Base-by-base conservation (phyloP, 2,888 invertebrate genomes). In the Ormyrus nitidulus region DNA sequence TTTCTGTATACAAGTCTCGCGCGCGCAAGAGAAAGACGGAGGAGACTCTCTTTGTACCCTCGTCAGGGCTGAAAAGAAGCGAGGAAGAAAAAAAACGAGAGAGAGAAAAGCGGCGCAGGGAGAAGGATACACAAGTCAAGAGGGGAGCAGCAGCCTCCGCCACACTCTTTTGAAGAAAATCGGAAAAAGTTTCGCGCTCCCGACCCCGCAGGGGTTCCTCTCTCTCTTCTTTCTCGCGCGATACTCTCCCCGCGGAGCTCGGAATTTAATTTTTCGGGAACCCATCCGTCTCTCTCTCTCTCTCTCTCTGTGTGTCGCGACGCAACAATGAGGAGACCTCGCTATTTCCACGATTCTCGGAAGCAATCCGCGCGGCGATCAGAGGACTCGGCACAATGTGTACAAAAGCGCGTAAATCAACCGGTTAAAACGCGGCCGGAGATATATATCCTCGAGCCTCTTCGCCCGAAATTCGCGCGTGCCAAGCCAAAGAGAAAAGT, bases 171-270 rank as follows among this genome's bases (percentile, higher is more conserved):
- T 77, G 62, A 73, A 34, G 76, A 76, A 81, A 77, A 77, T 80
- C 71, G 77, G 70, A 74, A 79, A 78, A 82, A 80, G 74, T 80
- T 77, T 72, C 66, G 65, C 75, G 71, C 65, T 59, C 10, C 58
- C 49, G 64, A 77, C 13, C 58, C 73, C 13, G 13, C 51, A 46
- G 75, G 64, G 71, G 59, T 56, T 62, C 51, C 10, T 10, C 10
- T 6, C 34, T 10, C 8, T 59, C 9, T 13, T 62, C 19, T 62
- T 62, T 70, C 61, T 11, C 8, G 44, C 62, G 44, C 61, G 46
- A 11, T n/a, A 13, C 51, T 46, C 56, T 8, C 7, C 8, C 51
- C 62, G 44, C 61, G 46, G 10, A 34, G 44, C 56, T 8, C 61
- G 76, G 71, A 64, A 80, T 76, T 76, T 76, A 68, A 64, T 72